phyloP scores from a whole-genome alignment of 2,888 invertebrate species.

The Oscheius myriophilus region DNA sequence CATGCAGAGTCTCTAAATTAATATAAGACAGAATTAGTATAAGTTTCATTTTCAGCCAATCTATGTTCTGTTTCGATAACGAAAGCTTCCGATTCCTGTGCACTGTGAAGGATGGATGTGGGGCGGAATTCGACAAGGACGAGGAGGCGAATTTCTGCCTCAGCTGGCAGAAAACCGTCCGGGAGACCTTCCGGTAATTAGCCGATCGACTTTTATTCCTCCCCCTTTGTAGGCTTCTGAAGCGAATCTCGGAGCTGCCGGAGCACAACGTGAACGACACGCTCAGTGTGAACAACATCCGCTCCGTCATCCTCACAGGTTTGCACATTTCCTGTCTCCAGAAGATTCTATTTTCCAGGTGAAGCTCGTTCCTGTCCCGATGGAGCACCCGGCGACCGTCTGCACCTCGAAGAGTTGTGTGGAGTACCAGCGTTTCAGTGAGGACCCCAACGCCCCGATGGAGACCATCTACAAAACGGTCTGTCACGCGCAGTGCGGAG shows the following conservation, averaged over 20 bases:
- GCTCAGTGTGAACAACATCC: conserved; percentile 29
- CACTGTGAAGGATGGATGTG: conserved; percentile 30
- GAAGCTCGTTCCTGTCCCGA: not conserved
- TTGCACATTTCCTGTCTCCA: no score
- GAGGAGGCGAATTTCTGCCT: conserved; percentile 18
- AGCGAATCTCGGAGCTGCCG: conserved; percentile 16
- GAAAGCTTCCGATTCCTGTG: conserved; percentile 46
- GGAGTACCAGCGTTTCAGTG: conserved; percentile 3
- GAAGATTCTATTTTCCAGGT: conserved; percentile 18
- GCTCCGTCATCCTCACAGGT: conserved; percentile 20
- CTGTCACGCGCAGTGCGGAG: conserved; percentile 40
- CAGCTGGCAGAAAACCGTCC: conserved; percentile 38
- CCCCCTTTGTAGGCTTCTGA: conserved; percentile 30
- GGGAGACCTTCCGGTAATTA: conserved; percentile 27
- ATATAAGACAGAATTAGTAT: no score
- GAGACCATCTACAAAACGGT: conserved; percentile 31
- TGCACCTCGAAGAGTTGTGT: conserved; percentile 34
- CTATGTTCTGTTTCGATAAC: conserved; percentile 45
- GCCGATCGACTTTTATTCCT: not conserved
- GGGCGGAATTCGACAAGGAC: conserved; percentile 8
- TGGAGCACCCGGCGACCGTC: conserved; percentile 38
- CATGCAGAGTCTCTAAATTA: no score
- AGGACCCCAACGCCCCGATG: conserved; percentile 7
- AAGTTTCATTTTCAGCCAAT: not conserved
- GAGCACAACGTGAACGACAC: conserved; percentile 28